Base-by-base conservation (phyloP, 1,140 invertebrate genomes). In the Zaprionus ornatus region DNA sequence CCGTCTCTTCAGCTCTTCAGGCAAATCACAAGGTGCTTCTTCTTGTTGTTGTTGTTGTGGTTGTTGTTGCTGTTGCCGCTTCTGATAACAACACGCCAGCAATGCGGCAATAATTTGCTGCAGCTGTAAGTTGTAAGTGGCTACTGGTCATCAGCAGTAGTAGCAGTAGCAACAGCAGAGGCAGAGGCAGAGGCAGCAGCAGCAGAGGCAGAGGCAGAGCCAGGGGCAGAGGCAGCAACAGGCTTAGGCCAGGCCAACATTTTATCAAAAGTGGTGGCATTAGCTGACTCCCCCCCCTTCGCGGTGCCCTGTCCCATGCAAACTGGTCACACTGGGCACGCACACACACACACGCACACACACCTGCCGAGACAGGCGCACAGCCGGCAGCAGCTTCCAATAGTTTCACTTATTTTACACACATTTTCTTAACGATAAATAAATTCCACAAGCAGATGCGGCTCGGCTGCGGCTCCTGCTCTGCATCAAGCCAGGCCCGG, bases 351-450 rank as follows among this genome's bases (percentile, higher is more conserved):
- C n/a, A n/a, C n/a, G 13, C 17, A 19, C 55, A 60, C 56, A 25
- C 17, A 37, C 65, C 32, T 60, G 35, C 23, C 52, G 64, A 65
- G 63, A 61, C 61, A 67, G 70, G 54, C 52, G 69, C 62, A 66
- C 73, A 76, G 79, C 59, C 59, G 54, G 62, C 45, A 56, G 63
- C 74, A 67, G 57, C 84, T 80, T 79, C 84, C 84, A 87, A 87
- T 87, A 87, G 84, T 87, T 87, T 87, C 84, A 87, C 84, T 87
- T 87, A 87, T 87, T 87, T 87, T 87, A 87, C 84, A 87, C 84
- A 85, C 84, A 87, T 87, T 87, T 75, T 87, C 84, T 87, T 83
- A 88, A 88, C 84, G 84, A 87, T 87, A 87, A 87, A 87, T 88
- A 88, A 87, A 87, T 87, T 88, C 84, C 84, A 83, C 84, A 83